Evolutionary conservation across 1,140 invertebrate genomes (phyloP), one percentile per base, ranked within the genome.

Genomic region (Plodia interpunctella): DNA sequence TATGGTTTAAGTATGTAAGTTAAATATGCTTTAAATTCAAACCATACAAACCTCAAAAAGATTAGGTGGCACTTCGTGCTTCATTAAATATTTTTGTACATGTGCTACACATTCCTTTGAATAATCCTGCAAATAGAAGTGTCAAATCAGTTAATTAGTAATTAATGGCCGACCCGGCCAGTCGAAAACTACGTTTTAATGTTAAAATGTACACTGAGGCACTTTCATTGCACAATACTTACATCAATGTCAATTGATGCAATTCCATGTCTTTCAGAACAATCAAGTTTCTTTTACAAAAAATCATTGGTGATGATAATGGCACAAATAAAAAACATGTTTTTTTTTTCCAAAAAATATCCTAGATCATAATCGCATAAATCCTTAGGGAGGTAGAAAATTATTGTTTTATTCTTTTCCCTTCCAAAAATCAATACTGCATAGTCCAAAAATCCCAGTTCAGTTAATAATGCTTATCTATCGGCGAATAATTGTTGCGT

Each of bases 51-150:
- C 97, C 94, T 99, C 98, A 92, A 99, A 99, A 88, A 99, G 94
- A 92, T 97, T 96, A 80, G 96, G 93, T 75, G 98, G 97, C 82
- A 99, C 96, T 92, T 98, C 97, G 90, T 97, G 97, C 93, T 97
- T 97, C 92, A 98, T 97, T 87, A 99, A 93, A 92, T 97, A 97
- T 90, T 98, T 97, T 91, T 99, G 98, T 78, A 99, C 98, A 92
- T 98, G 96, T 74, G 97, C 94, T 72, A 99, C 96, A 64, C 98
- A 96, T 86, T 98, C 97, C 91, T 97, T 96, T 60, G 98, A 97
- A 91, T 99, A 99, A 90, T 98, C 97, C 98, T 99, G 90, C 17
- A 93, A 93, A 80, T 82, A 90, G 81, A 79, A 72, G 58, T 35
- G n/a, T 18, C 15, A 35, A 32, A 32, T 35, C 15, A 55, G 25